These are phyloP conservation scores for Chalcis sispes DNA, from an alignment of 2,888 invertebrate species.

Conservation along the genomic window DNA sequence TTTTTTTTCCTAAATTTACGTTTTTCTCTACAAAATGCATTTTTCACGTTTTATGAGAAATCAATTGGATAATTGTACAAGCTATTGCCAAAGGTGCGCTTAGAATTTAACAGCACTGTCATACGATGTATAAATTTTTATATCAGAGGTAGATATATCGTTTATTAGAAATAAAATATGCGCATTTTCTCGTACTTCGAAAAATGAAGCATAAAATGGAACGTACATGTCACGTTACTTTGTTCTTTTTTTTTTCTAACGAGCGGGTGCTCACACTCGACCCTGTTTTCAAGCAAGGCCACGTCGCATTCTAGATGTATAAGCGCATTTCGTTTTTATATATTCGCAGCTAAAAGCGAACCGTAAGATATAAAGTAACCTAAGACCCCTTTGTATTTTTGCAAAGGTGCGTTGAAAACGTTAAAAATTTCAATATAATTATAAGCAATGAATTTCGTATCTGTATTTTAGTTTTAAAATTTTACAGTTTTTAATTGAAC, in stretches of 20 bases:
- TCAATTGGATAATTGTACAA: too few relatives aligned
- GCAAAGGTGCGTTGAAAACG: not conserved
- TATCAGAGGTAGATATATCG: constrained; percentile 1
- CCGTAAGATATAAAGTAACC: constrained; percentile 3
- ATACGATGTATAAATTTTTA: too few relatives aligned
- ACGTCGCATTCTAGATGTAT: constrained; percentile 5
- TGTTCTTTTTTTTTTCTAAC: constrained; percentile 43
- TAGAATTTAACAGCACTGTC: too few relatives aligned
- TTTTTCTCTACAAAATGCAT: too few relatives aligned
- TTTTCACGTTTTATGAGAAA: too few relatives aligned
- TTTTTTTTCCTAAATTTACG: too few relatives aligned
- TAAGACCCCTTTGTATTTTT: not conserved
- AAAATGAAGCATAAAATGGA: constrained; percentile 34
- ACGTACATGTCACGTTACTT: constrained; percentile 23
- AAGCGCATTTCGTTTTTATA: constrained; percentile 37
- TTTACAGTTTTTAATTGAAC: too few relatives aligned
- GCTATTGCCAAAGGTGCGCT: too few relatives aligned
- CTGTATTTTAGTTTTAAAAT: too few relatives aligned
- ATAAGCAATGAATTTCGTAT: too few relatives aligned
- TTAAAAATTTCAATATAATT: too few relatives aligned
- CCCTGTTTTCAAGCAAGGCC: constrained; percentile 47
- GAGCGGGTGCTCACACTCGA: constrained; percentile 31
- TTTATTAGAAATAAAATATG: constrained; percentile 29
- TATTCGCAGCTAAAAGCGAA: constrained; percentile 17
- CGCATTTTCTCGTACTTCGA: constrained; percentile 20